Evolutionary conservation across 2,888 invertebrate genomes (phyloP), one percentile per base, ranked within the genome.

Genomic region (Drosophila niveifrons): DNA sequence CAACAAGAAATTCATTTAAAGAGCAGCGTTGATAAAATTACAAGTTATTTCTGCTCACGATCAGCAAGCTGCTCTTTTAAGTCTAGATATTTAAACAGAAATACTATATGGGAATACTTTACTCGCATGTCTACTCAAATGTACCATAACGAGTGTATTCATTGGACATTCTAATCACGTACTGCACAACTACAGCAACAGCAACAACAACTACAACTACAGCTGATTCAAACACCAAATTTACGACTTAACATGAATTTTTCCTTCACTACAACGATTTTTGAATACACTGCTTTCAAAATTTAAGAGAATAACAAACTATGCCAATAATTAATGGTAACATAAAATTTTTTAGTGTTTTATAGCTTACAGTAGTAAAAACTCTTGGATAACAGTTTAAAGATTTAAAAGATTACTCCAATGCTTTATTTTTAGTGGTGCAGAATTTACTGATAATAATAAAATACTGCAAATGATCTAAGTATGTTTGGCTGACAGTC

Each of bases 121-220:
- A 28, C 17, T 48, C 36, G 1, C 8, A 39, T 17, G 18, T 39
- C 13, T n/a, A 31, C 31, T 41, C 18, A 43, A 3, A 50, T 51
- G 34, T 51, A 13, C 50, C 29, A 44, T 44, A 47, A 46, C 46
- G 31, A 46, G 44, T 51, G 23, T 13, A 46, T 52, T 28, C 53
- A 61, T 50, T 58, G 13, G 18, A 46, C 47, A 85, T 69, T 82
- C 72, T 53, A 57, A 74, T 72, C 82, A 88, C 88, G 82, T 74
- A 59, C 36, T 18, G 13, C 17, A 18, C 15, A 55, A 53, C 36
- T 36, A 48, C 46, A 50, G 36, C 11, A 4, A 47, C 18, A 31
- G 43, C 10, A 3, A 7, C 41, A 43, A 47, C 18, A 29, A 53
- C 2, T 1, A 41, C 41, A 43, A n/a, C n/a, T n/a, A 13, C 13